Evolutionary conservation across 1,140 invertebrate genomes (phyloP).

Genomic region (Araneus ventricosus): DNA sequence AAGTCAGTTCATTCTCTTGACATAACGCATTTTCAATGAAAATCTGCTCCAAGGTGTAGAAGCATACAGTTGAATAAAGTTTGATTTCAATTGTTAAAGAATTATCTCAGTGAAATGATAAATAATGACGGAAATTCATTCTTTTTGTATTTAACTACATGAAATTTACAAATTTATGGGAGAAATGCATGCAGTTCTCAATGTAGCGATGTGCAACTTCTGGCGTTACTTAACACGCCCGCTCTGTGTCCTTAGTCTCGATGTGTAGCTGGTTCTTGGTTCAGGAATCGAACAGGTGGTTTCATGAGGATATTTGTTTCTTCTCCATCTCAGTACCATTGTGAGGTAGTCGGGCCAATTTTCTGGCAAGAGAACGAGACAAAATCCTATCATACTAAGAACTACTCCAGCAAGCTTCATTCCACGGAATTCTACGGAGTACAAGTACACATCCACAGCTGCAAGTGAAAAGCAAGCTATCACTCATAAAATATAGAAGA

Average conservation of each 20-base stretch:
- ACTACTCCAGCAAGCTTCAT: constrained; percentile 97
- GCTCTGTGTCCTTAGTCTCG: constrained; percentile 76
- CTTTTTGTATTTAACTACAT: no score
- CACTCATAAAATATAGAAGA: no score
- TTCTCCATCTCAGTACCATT: constrained; percentile 85
- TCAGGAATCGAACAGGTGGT: constrained; percentile 62
- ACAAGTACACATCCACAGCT: constrained; percentile 93
- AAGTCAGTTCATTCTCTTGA: no score
- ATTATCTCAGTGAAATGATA: no score
- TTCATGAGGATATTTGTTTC: constrained; percentile 71
- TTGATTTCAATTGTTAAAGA: no score
- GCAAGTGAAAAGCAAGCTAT: constrained; percentile 76
- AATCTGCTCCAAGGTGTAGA: no score
- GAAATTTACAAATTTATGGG: no score
- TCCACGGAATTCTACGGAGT: constrained; percentile 91
- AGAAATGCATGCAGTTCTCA: not conserved
- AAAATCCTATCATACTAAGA: constrained; percentile 83
- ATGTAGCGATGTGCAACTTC: no score
- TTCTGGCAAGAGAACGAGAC: constrained; percentile 93
- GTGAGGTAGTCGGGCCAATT: constrained; percentile 97
- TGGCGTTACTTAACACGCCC: constrained; percentile 77
- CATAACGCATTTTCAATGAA: no score
- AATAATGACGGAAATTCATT: no score
- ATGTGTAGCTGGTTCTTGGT: constrained; percentile 75
- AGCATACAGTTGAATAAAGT: no score